Base-by-base conservation (phyloP, 2,113 vertebrate genomes). In the Centropristis striata region DNA sequence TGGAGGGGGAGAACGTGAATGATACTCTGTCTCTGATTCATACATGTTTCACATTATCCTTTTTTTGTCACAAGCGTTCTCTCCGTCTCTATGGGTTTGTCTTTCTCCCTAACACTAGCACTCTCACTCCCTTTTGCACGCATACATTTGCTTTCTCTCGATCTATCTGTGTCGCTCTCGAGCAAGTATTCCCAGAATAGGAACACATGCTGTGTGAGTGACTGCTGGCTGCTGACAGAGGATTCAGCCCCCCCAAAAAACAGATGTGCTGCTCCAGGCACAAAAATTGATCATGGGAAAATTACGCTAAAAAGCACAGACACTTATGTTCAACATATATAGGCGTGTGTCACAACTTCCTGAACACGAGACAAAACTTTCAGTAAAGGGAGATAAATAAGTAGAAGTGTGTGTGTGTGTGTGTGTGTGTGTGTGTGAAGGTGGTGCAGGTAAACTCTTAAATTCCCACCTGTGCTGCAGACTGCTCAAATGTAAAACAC, bases 401-500 rank as follows among this genome's bases (percentile, higher is more conserved):
- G 32, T 0, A 28, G 7, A 75, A 14, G 57, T 61, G 21, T 64
- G 1, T 58, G 16, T 50, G 16, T 44, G 18, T 41, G 49, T 32
- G 32, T 32, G 32, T 32, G 32, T 32, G 32, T 6, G 32, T 55
- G 39, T 51, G 10, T 32, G 36, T 47, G 32, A 39, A 10, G 25
- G 51, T 21, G 51, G 32, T 14, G 39, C 49, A 47, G 71, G 71
- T 83, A 32, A 20, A 18, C 50, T 80, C 75, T 68, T 39, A 1
- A 47, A 50, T 41, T 23, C 25, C 37, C 49, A 57, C 60, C 60
- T 80, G 69, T 77, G 21, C 55, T 27, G 4, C 50, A 58, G 50
- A 66, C 71, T 64, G 59, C 51, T 59, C 59, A 25, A 42, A 49
- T 76, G 69, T 65, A 81, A 85, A 80, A 70, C n/a, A 55, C 72